Conservation (phyloP, 1,140 invertebrate species). For the Venustaconcha ellipsiformis region DNA sequence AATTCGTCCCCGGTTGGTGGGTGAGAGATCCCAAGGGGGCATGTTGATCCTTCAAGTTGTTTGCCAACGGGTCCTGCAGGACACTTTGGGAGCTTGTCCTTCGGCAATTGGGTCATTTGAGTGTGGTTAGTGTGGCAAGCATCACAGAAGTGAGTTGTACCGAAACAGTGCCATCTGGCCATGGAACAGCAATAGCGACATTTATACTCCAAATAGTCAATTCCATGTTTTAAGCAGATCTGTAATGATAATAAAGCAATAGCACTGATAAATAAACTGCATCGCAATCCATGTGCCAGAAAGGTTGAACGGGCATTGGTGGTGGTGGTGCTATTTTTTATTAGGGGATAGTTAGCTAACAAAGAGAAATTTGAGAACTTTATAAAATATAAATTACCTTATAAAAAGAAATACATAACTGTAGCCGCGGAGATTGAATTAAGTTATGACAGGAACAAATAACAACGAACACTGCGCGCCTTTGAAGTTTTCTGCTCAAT, state of each 20-base stretch:
- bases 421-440: too few species aligned
- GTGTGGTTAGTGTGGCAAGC: constrained; percentile 21
- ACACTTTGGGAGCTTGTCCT: constrained; percentile 20
- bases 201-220: constrained; percentile 39
- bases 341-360: background rate
- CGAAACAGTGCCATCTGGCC: constrained; percentile 34
- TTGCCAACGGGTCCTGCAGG: constrained; percentile 32
- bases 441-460: too few species aligned
- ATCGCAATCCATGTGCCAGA: background rate
- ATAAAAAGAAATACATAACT: background rate
- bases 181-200: constrained; percentile 40
- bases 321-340: background rate
- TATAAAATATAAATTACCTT: background rate
- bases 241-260: constrained; percentile 12
- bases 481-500: too few species aligned
- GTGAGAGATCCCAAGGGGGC: constrained; percentile 31
- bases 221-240: constrained; percentile 27
- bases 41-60: constrained; percentile 17
- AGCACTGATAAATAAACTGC: background rate
- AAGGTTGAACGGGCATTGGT: too few species aligned
- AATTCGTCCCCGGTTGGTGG: constrained; percentile 28
- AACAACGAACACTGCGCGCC: too few species aligned
- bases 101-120: background rate
- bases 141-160: constrained; percentile 41
- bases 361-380: background rate